Evolutionary conservation across 2,888 invertebrate genomes (phyloP), one percentile per base, ranked within the genome.

Genomic region (Polia nebulosa): DNA sequence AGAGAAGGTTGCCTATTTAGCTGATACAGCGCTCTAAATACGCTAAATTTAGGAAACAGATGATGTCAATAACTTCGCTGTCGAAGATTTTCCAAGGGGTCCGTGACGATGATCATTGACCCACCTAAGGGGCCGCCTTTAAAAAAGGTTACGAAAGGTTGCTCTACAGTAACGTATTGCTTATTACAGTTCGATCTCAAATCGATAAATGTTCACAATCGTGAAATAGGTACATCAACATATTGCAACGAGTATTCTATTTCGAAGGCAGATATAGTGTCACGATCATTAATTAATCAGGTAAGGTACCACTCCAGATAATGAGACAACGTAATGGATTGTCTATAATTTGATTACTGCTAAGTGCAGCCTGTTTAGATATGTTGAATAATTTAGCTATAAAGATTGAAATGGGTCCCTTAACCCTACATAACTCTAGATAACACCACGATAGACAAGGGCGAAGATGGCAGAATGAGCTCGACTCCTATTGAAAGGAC

Each of bases 141-240:
- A 9, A 73, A 62, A 72, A 36, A n/a, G 6, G 20, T 11, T 22
- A 27, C n/a, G n/a, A n/a, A n/a, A n/a, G n/a, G n/a, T n/a, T n/a
- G n/a, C n/a, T n/a, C n/a, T n/a, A 29, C 34, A 36, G 36, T 20
- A 2, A 20, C 22, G n/a, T n/a, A n/a, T n/a, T n/a, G n/a, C n/a
- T n/a, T n/a, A n/a, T n/a, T n/a, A n/a, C n/a, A 29, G 5, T n/a
- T n/a, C 15, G 9, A 45, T 52, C n/a, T 44, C 27, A 13, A 51
- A 36, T 51, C 6, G 15, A 22, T 27, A 53, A 4, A 13, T 34
- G 34, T 4, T 36, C 13, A 32, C n/a, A n/a, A n/a, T n/a, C n/a
- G n/a, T n/a, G n/a, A n/a, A n/a, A n/a, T n/a, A n/a, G n/a, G n/a
- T n/a, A n/a, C n/a, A n/a, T n/a, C n/a, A 36, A 36, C 4, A 1